Evolutionary conservation across 2,113 vertebrate genomes (phyloP).

Genomic region (Hydrochoerus hydrochaeris): DNA sequence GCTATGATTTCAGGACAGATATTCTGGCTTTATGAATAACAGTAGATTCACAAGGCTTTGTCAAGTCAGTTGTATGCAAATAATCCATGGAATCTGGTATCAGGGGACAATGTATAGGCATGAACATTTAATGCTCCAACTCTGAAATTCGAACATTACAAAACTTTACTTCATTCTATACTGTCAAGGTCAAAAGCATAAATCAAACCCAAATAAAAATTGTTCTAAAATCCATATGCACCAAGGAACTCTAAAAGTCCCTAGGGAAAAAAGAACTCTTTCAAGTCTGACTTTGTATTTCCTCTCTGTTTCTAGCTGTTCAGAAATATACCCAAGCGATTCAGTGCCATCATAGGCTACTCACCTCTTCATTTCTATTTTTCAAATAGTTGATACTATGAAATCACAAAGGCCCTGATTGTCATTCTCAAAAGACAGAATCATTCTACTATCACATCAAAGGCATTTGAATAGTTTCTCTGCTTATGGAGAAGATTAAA

Average conservation of each 20-base stretch:
- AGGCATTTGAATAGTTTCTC: slow-evolving; percentile 70
- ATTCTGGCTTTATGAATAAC: slow-evolving; percentile 45
- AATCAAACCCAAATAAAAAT: slow-evolving; percentile 57
- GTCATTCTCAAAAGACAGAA: slow-evolving; percentile 71
- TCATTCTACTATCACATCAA: slow-evolving; percentile 68
- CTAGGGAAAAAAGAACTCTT: slow-evolving; percentile 64
- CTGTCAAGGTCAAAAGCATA: slow-evolving; percentile 74
- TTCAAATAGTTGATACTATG: slow-evolving; percentile 70
- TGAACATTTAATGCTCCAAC: not conserved
- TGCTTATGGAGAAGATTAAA: slow-evolving; percentile 63
- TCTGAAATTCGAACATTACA: not conserved
- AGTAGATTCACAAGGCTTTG: slow-evolving; percentile 48
- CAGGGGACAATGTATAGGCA: not conserved
- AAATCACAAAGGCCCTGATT: slow-evolving; percentile 76
- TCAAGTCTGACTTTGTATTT: slow-evolving; percentile 70
- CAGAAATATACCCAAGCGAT: slow-evolving; percentile 65
- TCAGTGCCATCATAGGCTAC: slow-evolving; percentile 59
- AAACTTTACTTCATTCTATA: not conserved
- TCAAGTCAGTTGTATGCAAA: not conserved
- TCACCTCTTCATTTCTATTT: slow-evolving; percentile 42
- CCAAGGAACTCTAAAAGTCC: slow-evolving; percentile 70
- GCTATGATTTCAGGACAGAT: slow-evolving; percentile 42
- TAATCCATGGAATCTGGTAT: slow-evolving; percentile 31
- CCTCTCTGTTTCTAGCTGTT: slow-evolving; percentile 68
- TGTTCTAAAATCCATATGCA: slow-evolving; percentile 68